Percentiles rank a stretch among this genome's conserved stretches.
These are phyloP conservation scores for Anoplius nigerrimus DNA, from an alignment of 2,888 invertebrate species.

Conservation along the genomic window DNA sequence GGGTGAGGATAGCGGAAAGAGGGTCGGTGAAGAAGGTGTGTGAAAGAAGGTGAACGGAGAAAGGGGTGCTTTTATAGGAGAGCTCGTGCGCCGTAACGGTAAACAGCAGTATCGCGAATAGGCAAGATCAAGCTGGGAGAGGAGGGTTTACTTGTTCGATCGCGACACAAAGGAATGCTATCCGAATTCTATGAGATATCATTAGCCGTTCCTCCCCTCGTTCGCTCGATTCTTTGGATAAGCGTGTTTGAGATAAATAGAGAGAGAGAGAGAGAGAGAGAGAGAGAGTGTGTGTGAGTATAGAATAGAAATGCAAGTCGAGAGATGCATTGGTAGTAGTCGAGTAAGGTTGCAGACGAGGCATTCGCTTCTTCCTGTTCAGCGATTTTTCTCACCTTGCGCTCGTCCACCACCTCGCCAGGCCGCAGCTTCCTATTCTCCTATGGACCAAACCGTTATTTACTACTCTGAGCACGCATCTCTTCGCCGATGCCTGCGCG, in stretches of 20 bases:
- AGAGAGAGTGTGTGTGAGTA: slow-evolving; percentile 28
- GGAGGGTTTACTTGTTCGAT: neutral
- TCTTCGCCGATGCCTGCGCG: slow-evolving; percentile 7
- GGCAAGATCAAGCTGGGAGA: slow-evolving; percentile 45
- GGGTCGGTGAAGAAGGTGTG: neutral
- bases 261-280: slow-evolving; percentile 29
- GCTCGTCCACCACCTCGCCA: slow-evolving; percentile 94
- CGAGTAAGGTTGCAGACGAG: slow-evolving; percentile 68
- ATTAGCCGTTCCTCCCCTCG: too few species aligned
- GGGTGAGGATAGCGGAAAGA: neutral
- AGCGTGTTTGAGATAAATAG: slow-evolving; percentile 40
- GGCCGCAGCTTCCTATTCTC: slow-evolving; percentile 95
- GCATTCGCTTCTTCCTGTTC: slow-evolving; percentile 52
- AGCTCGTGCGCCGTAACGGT: slow-evolving; percentile 25
- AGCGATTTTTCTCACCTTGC: slow-evolving; percentile 82
- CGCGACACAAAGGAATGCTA: too few species aligned
- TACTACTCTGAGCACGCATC: slow-evolving; percentile 48
- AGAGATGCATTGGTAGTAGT: slow-evolving; percentile 63
- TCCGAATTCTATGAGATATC: too few species aligned
- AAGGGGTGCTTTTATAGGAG: neutral
- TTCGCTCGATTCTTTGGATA: slow-evolving; percentile 41
- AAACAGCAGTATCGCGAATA: slow-evolving; percentile 37
- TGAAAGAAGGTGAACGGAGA: neutral
- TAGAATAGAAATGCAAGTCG: slow-evolving; percentile 34
- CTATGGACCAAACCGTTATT: slow-evolving; percentile 77